These are phyloP conservation scores for Uropsilus gracilis DNA, from an alignment of 2,113 vertebrate species.

Conservation along the genomic window DNA sequence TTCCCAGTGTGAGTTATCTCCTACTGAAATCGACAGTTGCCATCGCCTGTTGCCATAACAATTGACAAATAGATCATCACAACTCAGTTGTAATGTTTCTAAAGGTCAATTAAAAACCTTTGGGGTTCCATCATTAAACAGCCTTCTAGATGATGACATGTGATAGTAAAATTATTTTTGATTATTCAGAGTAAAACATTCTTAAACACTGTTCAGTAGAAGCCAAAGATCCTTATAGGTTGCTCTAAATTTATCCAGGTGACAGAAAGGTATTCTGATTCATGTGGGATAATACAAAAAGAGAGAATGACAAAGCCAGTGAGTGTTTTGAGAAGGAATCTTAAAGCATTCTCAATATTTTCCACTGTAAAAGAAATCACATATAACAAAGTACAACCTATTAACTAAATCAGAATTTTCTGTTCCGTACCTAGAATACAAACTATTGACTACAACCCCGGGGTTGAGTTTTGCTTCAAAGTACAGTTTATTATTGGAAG, in stretches of 20 bases:
- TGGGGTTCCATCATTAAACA: not conserved
- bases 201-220: not conserved
- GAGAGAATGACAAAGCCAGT: not conserved
- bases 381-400: not conserved
- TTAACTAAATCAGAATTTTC: constrained; percentile 36
- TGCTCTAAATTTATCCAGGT: not conserved
- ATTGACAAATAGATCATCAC: not conserved
- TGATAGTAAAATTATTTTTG: not conserved
- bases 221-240: not conserved
- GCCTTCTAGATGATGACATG: not conserved
- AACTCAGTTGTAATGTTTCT: not conserved
- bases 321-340: not conserved
- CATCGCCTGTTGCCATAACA: not conserved
- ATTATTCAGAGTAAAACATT: not conserved
- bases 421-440: not conserved
- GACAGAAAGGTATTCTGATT: not conserved
- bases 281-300: not conserved
- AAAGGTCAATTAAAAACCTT: not conserved
- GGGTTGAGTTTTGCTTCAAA: constrained; percentile 10
- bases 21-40: not conserved
- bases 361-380: not conserved
- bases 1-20: too few relatives aligned
- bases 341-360: not conserved
- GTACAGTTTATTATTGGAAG: constrained; percentile 26
- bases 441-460: not conserved